These are phyloP conservation scores for Macrotis lagotis DNA, from an alignment of 2,113 vertebrate species.

Conservation along the genomic window DNA sequence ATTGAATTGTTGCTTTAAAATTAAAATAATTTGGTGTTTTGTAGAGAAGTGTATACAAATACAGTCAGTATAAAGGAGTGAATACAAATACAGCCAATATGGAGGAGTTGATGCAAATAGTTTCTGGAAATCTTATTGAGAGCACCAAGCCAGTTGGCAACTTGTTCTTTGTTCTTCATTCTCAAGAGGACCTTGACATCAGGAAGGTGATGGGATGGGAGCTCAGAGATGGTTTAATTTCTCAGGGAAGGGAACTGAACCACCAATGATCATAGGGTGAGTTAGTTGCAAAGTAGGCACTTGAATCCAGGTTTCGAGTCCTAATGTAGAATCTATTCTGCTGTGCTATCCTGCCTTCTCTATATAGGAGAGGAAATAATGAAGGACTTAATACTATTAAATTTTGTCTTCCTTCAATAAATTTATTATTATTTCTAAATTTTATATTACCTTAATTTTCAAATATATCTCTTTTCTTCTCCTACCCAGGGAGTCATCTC, in stretches of 20 bases:
- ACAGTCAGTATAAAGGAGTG: neutral
- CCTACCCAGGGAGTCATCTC: neutral
- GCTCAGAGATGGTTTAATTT: neutral
- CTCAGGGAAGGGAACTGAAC: neutral
- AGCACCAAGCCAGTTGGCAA: no score
- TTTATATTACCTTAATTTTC: neutral
- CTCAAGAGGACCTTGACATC: no score
- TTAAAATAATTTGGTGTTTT: constrained; percentile 1
- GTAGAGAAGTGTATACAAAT: neutral
- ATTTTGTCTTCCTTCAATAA: neutral
- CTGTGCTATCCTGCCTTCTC: neutral
- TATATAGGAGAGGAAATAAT: neutral
- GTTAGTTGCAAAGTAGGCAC: neutral
- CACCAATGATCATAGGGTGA: neutral
- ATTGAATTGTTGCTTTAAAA: neutral
- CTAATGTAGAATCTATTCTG: neutral
- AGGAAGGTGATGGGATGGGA: no score
- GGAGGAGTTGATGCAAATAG: neutral
- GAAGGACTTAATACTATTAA: neutral
- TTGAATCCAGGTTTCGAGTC: neutral
- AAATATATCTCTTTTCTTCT: neutral
- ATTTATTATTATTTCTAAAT: neutral
- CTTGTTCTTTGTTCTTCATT: no score
- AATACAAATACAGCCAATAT: neutral
- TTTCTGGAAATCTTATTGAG: constrained; percentile 25